Evolutionary conservation across 2,888 invertebrate genomes (phyloP).

Genomic region (Polyommatus iphigenia): DNA sequence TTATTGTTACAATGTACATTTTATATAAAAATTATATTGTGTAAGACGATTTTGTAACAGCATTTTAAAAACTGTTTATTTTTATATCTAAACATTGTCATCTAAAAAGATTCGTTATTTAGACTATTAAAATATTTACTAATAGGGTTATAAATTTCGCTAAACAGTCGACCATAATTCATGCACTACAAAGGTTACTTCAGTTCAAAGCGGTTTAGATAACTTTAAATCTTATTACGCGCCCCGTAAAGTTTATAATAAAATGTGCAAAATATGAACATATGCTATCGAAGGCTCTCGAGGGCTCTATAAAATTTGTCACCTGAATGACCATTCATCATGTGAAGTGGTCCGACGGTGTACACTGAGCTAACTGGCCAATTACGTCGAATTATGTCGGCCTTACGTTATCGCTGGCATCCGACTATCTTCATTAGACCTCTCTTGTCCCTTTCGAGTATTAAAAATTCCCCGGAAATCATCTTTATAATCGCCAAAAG

Average conservation of each 20-base stretch:
- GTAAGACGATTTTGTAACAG: not conserved
- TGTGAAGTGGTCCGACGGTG: conserved; percentile 48
- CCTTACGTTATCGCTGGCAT: conserved; percentile 32
- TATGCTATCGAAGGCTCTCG: conserved; percentile 47
- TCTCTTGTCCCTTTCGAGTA: not conserved
- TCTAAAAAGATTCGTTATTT: not conserved
- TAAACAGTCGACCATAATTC: conserved; percentile 42
- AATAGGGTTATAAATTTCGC: conserved; percentile 44
- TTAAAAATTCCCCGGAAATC: not conserved
- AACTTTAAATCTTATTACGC: not conserved
- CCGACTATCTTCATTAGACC: conserved; percentile 18
- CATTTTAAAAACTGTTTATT: not conserved
- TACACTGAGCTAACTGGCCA: conserved; percentile 43
- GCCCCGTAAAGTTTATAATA: not conserved
- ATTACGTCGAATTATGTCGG: conserved; percentile 35
- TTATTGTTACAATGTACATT: too few species aligned
- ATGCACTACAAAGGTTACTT: conserved; percentile 34
- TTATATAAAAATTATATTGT: not conserved
- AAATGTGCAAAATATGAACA: conserved; percentile 34
- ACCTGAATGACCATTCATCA: conserved; percentile 53
- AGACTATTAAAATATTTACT: conserved; percentile 39
- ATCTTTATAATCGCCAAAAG: not conserved
- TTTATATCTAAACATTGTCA: too few species aligned
- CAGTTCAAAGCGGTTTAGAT: not conserved
- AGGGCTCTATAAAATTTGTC: conserved; percentile 53